Conservation (phyloP, 2,113 vertebrate genomes). For the Toxostoma redivivum region DNA sequence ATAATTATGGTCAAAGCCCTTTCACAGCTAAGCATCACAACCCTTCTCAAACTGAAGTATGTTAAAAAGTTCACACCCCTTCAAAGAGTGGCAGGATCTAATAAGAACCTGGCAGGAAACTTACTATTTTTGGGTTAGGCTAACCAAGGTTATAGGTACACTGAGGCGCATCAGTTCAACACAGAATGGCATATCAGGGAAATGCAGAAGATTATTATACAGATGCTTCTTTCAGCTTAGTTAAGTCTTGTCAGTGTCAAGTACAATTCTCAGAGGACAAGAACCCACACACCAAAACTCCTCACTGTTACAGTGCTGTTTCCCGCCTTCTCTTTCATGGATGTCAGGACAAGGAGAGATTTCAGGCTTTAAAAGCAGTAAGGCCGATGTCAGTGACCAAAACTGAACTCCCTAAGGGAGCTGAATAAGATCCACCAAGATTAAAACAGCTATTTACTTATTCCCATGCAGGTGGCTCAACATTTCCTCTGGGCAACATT, state of each 20-base stretch:
- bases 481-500: neutral
- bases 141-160: neutral
- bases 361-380: neutral
- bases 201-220: neutral
- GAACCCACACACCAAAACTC: neutral
- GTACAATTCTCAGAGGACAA: neutral
- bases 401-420: neutral
- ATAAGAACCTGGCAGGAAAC: neutral
- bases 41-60: neutral
- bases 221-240: neutral
- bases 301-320: neutral
- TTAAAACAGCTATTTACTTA: neutral
- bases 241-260: neutral
- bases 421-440: neutral
- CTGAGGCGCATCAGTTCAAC: neutral
- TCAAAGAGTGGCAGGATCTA: neutral
- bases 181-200: neutral
- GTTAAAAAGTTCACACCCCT: neutral
- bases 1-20: neutral
- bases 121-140: neutral
- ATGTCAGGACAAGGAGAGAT: neutral
- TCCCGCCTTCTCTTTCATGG: neutral
- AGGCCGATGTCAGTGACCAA: neutral
- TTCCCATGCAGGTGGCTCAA: constrained; percentile 12
- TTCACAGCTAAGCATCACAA: neutral